Evolutionary conservation across 2,888 invertebrate species (phyloP), one percentile per base, ranked within the genome.

Genomic region (Drosophila melanosoma): DNA sequence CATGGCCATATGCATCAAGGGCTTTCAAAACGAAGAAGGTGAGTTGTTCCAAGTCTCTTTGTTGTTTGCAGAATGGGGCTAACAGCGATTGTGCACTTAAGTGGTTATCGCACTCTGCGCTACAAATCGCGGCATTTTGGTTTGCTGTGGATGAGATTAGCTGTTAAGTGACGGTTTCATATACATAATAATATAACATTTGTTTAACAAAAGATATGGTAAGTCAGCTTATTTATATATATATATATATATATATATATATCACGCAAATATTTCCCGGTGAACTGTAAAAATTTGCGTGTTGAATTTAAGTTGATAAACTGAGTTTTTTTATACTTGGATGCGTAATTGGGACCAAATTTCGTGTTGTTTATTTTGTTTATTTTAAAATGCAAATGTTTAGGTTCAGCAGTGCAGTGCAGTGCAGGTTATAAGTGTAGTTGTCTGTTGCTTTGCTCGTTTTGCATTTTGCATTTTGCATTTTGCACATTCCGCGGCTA

Each of bases 1-100:
- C 65, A 90, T 93, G 88, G 91, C 92, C 70, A 91, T 92, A 67
- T 91, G 91, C 70, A 87, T 93, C 58, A 91, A 91, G 79, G 91
- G 92, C 66, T 90, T 90, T 69, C 88, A 89, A 64, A 91, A 91
- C 72, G 89, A 89, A 77, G 90, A 87, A 81, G 91, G 93, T 93
- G 73, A 92, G 92, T 87, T 53, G 42, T n/a, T n/a, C n/a, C 17
- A 23, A 29, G 38, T 53, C 33, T 15, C 40, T 17, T 12, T 26
- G 53, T 53, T 52, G 59, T 6, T 45, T 66, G 32, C 7, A 42
- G 66, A 48, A 51, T 52, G 48, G 67, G 62, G 49, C 54, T 68
- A 42, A 56, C 51, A 57, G 54, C 48, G 56, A 80, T 80, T 85
- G 83, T 85, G 64, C 59, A 60, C 56, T 78, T 70, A 83, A 78